These are phyloP conservation scores for Dasysyrphus albostriatus DNA, from an alignment of 2,888 invertebrate genomes.

Conservation along the genomic window DNA sequence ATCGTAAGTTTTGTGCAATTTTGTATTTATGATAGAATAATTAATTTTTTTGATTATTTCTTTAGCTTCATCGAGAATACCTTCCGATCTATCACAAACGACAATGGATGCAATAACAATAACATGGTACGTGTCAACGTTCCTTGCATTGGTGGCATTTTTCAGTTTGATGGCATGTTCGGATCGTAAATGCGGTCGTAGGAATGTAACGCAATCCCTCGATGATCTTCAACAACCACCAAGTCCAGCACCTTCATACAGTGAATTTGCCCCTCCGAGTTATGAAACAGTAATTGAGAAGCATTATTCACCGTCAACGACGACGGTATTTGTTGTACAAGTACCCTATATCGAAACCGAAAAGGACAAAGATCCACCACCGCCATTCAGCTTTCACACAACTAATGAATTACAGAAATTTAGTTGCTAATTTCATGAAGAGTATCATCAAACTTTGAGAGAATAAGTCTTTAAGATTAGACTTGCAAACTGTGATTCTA, in stretches of 20 bases:
- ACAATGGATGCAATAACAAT: slow-evolving; percentile 83
- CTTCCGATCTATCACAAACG: slow-evolving; percentile 80
- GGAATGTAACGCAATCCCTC: not conserved
- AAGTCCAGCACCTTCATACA: slow-evolving; percentile 83
- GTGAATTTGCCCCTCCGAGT: slow-evolving; percentile 83
- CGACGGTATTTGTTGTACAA: slow-evolving; percentile 82
- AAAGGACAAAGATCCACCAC: slow-evolving; percentile 69
- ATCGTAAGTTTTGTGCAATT: slow-evolving; percentile 32
- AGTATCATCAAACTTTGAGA: slow-evolving; percentile 1
- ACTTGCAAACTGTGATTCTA: slow-evolving; percentile 66
- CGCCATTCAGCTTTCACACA: slow-evolving; percentile 79
- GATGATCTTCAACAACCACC: slow-evolving; percentile 77
- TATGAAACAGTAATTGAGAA: slow-evolving; percentile 82
- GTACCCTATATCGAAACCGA: slow-evolving; percentile 73
- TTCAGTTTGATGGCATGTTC: slow-evolving; percentile 83
- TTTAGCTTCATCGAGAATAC: slow-evolving; percentile 48
- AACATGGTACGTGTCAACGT: slow-evolving; percentile 83
- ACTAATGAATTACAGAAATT: slow-evolving; percentile 81
- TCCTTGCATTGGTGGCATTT: slow-evolving; percentile 82
- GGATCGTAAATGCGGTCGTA: slow-evolving; percentile 80
- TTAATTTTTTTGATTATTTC: not conserved
- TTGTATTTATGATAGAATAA: not conserved
- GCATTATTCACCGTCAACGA: slow-evolving; percentile 71
- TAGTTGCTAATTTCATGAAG: slow-evolving; percentile 39
- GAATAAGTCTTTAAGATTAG: slow-evolving; percentile 31